Base-by-base conservation (phyloP, 2,888 invertebrate genomes). In the Scaptomyza flava region DNA sequence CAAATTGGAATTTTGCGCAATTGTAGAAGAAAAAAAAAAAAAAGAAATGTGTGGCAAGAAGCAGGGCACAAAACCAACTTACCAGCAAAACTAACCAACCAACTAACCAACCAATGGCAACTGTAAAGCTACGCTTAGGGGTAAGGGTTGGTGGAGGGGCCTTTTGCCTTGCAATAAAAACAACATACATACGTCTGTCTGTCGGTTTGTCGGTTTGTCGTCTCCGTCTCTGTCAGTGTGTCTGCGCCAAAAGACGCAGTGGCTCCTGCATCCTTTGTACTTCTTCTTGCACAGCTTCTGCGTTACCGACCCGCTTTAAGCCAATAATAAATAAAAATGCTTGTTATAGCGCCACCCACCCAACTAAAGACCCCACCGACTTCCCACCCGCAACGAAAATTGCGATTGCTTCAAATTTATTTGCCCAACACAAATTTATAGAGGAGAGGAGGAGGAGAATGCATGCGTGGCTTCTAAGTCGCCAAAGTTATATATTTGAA, bases 1-100 rank as follows among this genome's bases (percentile, higher is more conserved):
- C 90, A 90, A 90, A 90, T 90, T 90, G 90, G 90, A 89, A 87
- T 89, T 89, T 87, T 87, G 82, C 89, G 84, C 89, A 88, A 87
- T 89, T 86, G 87, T 87, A 84, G 84, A 87, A 79, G 23, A n/a
- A n/a, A n/a, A n/a, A n/a, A n/a, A 23, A 23, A 79, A 79, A 79
- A 73, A 78, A 77, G n/a, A 66, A 77, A 66, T 79, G 80, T 79
- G 80, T 79, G 81, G 81, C 79, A 69, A 76, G 66, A 69, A 76
- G 66, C 68, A 57, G 63, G 46, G 56, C 57, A 38, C 41, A 53
- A 47, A 47, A 47, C 20, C 46, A 61, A 42, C 46, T 31, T 51
- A 60, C 57, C 59, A 59, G 17, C 45, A 38, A 27, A 57, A n/a
- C 56, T 50, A 58, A 30, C 59, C 78, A 67, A 63, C 45, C 23